Evolutionary conservation across 1,140 invertebrate species (phyloP).

Genomic region (Globodera rostochiensis): DNA sequence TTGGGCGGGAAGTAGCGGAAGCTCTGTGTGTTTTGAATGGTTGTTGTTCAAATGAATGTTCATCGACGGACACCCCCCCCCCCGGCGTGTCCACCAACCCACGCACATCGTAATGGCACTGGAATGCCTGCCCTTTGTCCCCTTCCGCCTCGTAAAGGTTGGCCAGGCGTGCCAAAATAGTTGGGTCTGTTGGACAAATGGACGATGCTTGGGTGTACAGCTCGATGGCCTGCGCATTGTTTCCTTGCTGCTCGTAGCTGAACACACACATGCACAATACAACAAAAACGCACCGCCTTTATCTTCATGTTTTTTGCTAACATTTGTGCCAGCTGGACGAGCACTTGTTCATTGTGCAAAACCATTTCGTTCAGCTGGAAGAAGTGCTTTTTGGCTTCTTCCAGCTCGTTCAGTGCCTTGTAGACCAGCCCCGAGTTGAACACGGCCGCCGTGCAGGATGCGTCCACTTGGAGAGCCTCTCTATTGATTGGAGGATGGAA

Average conservation of each 20-base stretch:
- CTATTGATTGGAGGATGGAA: conserved; percentile 28
- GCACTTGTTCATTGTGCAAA: conserved; percentile 79
- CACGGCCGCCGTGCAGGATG: conserved; percentile 84
- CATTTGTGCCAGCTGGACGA: conserved; percentile 82
- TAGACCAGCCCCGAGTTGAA: conserved; percentile 72
- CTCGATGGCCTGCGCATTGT: conserved; percentile 76
- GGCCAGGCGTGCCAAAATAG: conserved; percentile 79
- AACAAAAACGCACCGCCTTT: not conserved
- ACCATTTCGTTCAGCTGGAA: conserved; percentile 80
- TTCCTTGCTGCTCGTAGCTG: conserved; percentile 75
- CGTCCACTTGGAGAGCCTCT: conserved; percentile 79
- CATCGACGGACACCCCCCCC: too few relatives aligned
- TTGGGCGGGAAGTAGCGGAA: conserved; percentile 86
- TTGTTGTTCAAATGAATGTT: conserved; percentile 3
- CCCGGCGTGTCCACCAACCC: not conserved
- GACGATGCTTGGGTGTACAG: conserved; percentile 81
- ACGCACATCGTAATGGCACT: conserved; percentile 84
- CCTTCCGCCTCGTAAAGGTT: conserved; percentile 81
- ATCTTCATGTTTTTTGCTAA: conserved; percentile 72
- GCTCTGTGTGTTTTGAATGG: conserved; percentile 69
- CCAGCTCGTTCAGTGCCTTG: conserved; percentile 69
- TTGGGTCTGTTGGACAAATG: conserved; percentile 81
- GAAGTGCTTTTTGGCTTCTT: conserved; percentile 80
- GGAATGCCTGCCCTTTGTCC: conserved; percentile 87
- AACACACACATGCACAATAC: conserved; percentile 3